phyloP scores from a whole-genome alignment of 1,140 invertebrate species.

The Drosophila repleta region DNA sequence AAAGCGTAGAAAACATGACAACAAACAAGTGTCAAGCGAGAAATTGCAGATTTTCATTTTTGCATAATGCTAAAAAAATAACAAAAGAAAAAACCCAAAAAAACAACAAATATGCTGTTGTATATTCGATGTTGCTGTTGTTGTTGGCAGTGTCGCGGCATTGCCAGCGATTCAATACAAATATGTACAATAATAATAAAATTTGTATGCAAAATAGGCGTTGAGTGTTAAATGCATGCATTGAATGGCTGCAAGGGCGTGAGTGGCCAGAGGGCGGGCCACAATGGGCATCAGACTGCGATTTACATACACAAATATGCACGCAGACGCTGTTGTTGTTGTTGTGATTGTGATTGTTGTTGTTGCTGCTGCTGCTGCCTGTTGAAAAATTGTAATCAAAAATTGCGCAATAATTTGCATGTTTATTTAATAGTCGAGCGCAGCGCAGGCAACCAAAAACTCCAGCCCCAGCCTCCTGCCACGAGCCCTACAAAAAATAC shows the following conservation, averaged over 20 bases:
- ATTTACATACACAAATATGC: conserved; percentile 79
- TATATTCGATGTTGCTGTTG: conserved; percentile 5
- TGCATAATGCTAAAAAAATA: conserved; percentile 59
- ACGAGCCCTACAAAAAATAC: background rate
- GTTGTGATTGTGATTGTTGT: conserved; percentile 24
- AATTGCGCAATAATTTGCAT: conserved; percentile 82
- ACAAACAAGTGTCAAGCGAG: conserved; percentile 71
- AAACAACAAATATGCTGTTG: conserved; percentile 41
- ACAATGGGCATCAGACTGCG: conserved; percentile 7
- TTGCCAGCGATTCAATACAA: conserved; percentile 47
- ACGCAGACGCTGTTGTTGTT: conserved; percentile 35
- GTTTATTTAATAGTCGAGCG: conserved; percentile 75
- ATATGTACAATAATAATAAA: conserved; percentile 79
- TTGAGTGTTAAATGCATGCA: conserved; percentile 80
- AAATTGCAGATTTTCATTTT: conserved; percentile 73
- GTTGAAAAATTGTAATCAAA: conserved; percentile 79
- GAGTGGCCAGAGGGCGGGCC: background rate
- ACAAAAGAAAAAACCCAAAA: conserved; percentile 23
- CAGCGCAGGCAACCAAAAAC: conserved; percentile 26
- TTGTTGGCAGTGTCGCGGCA: conserved; percentile 53
- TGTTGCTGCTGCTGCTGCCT: conserved; percentile 24
- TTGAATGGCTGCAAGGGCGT: conserved; percentile 38
- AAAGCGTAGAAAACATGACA: conserved; percentile 64
- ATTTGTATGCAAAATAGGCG: conserved; percentile 82
- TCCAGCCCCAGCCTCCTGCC: background rate